A percentile compares a stretch with the other conserved stretches of the same genome.
These are phyloP conservation scores for Caenorhabditis drosophilae DNA, from an alignment of 2,888 invertebrate genomes.

Conservation along the genomic window DNA sequence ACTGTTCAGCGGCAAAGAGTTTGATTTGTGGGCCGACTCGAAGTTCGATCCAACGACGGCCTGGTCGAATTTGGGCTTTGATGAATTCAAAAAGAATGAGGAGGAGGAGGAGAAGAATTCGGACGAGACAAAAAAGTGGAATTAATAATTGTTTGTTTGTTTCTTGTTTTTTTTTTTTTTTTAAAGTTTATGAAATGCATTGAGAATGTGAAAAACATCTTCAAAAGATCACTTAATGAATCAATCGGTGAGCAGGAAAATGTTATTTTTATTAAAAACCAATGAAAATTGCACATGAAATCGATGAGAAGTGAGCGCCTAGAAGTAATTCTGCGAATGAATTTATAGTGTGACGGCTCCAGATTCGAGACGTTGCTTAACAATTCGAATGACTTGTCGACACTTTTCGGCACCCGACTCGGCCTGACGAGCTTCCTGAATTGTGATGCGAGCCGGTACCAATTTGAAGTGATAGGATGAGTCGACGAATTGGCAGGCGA, in stretches of 20 bases:
- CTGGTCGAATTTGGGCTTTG: constrained; percentile 3
- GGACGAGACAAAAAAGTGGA: no score
- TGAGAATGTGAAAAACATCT: no score
- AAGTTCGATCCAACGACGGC: constrained; percentile 17
- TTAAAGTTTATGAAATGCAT: no score
- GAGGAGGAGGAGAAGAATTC: constrained; percentile 2
- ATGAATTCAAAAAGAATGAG: constrained; percentile 6
- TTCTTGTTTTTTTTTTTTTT: no score
- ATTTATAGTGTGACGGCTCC: constrained; percentile 18
- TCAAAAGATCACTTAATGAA: no score
- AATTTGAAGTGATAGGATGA: constrained; percentile 55
- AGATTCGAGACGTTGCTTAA: constrained; percentile 47
- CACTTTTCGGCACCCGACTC: constrained; percentile 67
- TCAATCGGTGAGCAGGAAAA: no score
- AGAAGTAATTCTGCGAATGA: no score
- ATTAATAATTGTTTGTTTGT: no score
- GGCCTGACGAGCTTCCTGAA: constrained; percentile 64
- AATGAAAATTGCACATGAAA: background rate
- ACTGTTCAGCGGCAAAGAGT: constrained; percentile 35
- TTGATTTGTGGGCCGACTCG: constrained; percentile 32
- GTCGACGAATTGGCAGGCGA: constrained; percentile 64
- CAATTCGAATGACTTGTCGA: constrained; percentile 57
- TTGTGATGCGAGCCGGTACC: constrained; percentile 53
- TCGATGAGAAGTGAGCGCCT: no score
- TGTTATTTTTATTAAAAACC: background rate